Evolutionary conservation across 2,888 invertebrate species (phyloP).

Genomic region (Andrena marginata): DNA sequence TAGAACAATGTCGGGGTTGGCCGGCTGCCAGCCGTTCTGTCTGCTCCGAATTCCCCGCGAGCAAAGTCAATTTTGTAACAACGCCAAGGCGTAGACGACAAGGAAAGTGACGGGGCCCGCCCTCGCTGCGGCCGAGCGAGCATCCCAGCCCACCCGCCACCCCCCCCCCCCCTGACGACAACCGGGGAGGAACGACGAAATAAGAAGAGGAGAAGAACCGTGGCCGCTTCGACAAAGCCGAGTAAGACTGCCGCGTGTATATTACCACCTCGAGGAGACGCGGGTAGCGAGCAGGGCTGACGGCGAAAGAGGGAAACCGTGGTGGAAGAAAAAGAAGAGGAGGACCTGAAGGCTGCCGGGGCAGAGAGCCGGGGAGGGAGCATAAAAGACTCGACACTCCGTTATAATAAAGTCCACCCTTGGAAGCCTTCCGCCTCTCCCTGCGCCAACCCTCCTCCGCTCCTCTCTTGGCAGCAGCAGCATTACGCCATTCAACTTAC

Average conservation of each 20-base stretch:
- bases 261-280: constrained; percentile 64
- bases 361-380: constrained; percentile 71
- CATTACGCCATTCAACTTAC: constrained; percentile 85
- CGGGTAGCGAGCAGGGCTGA: constrained; percentile 30
- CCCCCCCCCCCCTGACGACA: constrained; percentile 10
- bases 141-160: constrained; percentile 2
- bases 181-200: constrained; percentile 44
- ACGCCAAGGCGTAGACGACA: constrained; percentile 47
- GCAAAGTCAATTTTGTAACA: constrained; percentile 62
- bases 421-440: constrained; percentile 78
- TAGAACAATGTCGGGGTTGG: constrained; percentile 62
- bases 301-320: constrained; percentile 59
- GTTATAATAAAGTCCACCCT: constrained; percentile 85
- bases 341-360: constrained; percentile 41
- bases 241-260: constrained; percentile 71
- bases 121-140: constrained; percentile 20
- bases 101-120: constrained; percentile 33
- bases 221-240: constrained; percentile 56
- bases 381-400: constrained; percentile 85
- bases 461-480: constrained; percentile 71
- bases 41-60: constrained; percentile 47
- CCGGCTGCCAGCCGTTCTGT: constrained; percentile 52
- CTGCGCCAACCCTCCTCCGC: constrained; percentile 57
- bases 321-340: constrained; percentile 65
- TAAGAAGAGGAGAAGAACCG: constrained; percentile 48